phyloP scores from a whole-genome alignment of 2,113 vertebrate genomes.

The Verasper variegatus region DNA sequence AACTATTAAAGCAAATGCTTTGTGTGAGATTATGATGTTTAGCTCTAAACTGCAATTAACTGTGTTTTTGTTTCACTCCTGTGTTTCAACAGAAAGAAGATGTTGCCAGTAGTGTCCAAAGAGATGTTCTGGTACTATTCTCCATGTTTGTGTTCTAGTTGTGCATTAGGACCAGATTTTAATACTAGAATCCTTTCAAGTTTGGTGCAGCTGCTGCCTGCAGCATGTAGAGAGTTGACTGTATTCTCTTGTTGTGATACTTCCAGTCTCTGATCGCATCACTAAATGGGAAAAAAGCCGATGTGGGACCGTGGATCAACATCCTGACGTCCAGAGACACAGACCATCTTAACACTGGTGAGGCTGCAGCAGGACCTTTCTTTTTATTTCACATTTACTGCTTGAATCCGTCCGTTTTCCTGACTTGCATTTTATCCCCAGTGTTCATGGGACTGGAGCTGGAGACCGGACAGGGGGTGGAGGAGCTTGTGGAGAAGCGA shows the following conservation, averaged over 20 bases:
- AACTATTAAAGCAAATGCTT: background rate
- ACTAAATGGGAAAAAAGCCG: slow-evolving; percentile 70
- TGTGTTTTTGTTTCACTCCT: background rate
- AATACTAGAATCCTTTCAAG: too few species aligned
- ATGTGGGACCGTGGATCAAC: slow-evolving; percentile 67
- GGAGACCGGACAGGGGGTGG: slow-evolving; percentile 44
- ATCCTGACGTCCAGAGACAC: slow-evolving; percentile 73
- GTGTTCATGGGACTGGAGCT: slow-evolving; percentile 74
- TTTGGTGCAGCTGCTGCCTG: too few species aligned
- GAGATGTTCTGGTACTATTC: slow-evolving; percentile 66
- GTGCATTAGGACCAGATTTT: too few species aligned
- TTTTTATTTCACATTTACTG: too few species aligned
- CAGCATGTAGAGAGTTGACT: background rate
- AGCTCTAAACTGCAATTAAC: background rate
- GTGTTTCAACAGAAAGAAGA: slow-evolving; percentile 64
- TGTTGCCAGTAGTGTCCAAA: slow-evolving; percentile 42
- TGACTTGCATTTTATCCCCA: slow-evolving; percentile 19
- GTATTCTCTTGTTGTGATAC: background rate
- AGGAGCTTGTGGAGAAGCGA: slow-evolving; percentile 63
- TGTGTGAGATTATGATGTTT: background rate
- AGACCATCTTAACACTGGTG: slow-evolving; percentile 74
- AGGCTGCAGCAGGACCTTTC: background rate
- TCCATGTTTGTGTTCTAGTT: too few species aligned
- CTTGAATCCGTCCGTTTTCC: background rate
- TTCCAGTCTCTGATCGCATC: slow-evolving; percentile 66